Percentiles rank a stretch among this genome's conserved stretches.
These are phyloP conservation scores for Apogon hyalosoma DNA, from an alignment of 2,797 vertebrate genomes.

Conservation along the genomic window DNA sequence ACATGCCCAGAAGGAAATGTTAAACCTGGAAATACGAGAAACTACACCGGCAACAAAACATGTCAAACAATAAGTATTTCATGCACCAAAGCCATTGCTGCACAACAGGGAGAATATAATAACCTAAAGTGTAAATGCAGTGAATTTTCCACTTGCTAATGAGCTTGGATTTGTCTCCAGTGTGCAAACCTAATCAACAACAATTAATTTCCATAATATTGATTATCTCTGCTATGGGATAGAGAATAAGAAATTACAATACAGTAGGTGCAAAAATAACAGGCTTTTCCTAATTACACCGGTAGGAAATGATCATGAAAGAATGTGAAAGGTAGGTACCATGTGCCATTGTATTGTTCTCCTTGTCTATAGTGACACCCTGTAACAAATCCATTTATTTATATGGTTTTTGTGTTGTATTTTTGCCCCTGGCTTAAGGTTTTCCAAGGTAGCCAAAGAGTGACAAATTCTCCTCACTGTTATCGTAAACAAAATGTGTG, in stretches of 20 bases:
- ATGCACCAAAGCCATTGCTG: background rate
- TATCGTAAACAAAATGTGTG: slow-evolving; percentile 39
- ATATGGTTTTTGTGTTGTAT: slow-evolving; percentile 6
- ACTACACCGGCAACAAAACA: slow-evolving; percentile 25
- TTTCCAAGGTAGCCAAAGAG: slow-evolving; percentile 48
- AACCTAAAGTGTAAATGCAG: slow-evolving; percentile 8
- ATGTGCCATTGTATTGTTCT: slow-evolving; percentile 55
- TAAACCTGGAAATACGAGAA: slow-evolving; percentile 19
- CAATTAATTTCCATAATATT: slow-evolving; percentile 13
- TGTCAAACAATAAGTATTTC: slow-evolving; percentile 5
- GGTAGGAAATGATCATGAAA: background rate
- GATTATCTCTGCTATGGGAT: slow-evolving; percentile 7
- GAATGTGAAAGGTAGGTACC: slow-evolving; percentile 1
- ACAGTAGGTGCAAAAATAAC: slow-evolving; percentile 7
- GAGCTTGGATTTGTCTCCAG: background rate
- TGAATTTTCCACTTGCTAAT: background rate
- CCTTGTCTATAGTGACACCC: background rate
- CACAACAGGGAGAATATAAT: slow-evolving; percentile 1
- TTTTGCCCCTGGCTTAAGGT: slow-evolving; percentile 2
- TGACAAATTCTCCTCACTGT: slow-evolving; percentile 42
- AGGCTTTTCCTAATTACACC: slow-evolving; percentile 5
- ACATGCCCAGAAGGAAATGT: slow-evolving; percentile 23
- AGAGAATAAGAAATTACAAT: background rate
- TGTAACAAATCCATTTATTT: background rate
- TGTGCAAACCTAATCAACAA: slow-evolving; percentile 8